Conservation (phyloP, 2,888 invertebrate genomes). For the Aphodius granarius region DNA sequence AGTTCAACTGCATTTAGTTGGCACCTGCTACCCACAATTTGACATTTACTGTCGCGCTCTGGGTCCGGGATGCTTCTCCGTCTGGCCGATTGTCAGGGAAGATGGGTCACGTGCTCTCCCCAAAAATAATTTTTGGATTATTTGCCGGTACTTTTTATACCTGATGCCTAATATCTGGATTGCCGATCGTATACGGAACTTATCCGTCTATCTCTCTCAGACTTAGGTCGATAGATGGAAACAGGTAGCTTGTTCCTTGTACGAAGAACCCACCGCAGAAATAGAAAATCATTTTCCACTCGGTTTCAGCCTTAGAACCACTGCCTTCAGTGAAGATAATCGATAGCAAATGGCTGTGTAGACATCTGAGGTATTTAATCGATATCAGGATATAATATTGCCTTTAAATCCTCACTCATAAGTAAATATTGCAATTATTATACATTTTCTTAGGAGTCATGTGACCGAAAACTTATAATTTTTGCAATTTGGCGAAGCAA, state of each 20-base stretch:
- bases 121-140: slow-evolving; percentile 32
- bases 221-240: too few species aligned
- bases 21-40: slow-evolving; percentile 36
- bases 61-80: slow-evolving; percentile 21
- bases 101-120: slow-evolving; percentile 35
- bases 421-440: too few species aligned
- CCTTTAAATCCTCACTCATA: too few species aligned
- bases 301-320: not conserved
- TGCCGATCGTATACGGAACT: too few species aligned
- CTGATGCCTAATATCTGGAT: not conserved
- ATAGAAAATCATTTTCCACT: not conserved
- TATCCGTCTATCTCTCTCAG: too few species aligned
- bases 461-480: too few species aligned
- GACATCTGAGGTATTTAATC: not conserved
- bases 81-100: slow-evolving; percentile 37
- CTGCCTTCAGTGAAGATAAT: not conserved
- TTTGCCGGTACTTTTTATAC: not conserved
- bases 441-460: too few species aligned
- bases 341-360: not conserved
- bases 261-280: not conserved
- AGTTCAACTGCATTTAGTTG: slow-evolving; percentile 39
- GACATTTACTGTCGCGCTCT: slow-evolving; percentile 35
- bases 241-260: not conserved
- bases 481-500: too few species aligned
- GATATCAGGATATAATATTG: not conserved